Percentiles rank a stretch among this genome's conserved stretches.
Evolutionary conservation across 2,888 invertebrate species (phyloP).

Genomic region (Zaprionus bogoriensis): DNA sequence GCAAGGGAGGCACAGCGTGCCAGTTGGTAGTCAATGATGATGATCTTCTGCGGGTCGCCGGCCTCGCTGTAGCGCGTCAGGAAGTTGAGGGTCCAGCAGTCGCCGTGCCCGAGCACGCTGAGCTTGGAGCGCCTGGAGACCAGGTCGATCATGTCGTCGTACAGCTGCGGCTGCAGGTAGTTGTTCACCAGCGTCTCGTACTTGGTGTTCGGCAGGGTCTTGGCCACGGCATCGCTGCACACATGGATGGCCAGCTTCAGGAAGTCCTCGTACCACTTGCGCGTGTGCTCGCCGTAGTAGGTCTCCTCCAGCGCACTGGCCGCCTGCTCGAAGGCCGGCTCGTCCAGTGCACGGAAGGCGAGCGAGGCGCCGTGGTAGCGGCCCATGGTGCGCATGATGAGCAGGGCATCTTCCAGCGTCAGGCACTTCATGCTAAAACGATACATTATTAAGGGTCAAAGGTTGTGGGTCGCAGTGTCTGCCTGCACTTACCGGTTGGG

Average conservation of each 20-base stretch:
- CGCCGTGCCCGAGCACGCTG: constrained; percentile 88
- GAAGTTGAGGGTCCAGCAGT: constrained; percentile 91
- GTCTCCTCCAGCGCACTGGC: constrained; percentile 84
- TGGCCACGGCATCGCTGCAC: constrained; percentile 86
- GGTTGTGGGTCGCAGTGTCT: no score
- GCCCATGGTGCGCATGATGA: constrained; percentile 84
- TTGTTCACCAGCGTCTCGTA: constrained; percentile 85
- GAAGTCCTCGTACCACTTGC: constrained; percentile 85
- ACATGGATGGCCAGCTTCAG: constrained; percentile 84
- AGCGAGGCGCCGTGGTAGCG: constrained; percentile 86
- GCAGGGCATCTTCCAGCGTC: constrained; percentile 83
- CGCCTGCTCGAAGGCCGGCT: constrained; percentile 83
- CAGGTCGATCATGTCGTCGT: constrained; percentile 82
- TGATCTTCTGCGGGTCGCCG: constrained; percentile 73
- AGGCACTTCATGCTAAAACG: constrained; percentile 65
- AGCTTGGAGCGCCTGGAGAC: constrained; percentile 79
- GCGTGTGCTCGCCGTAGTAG: constrained; percentile 84
- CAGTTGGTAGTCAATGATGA: constrained; percentile 89
- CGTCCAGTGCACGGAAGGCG: constrained; percentile 85
- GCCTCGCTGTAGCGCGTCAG: constrained; percentile 83
- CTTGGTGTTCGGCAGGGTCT: constrained; percentile 85
- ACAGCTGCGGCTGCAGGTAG: constrained; percentile 84
- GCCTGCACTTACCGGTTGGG: constrained; percentile 78
- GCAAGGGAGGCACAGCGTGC: constrained; percentile 81
- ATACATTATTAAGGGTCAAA: no score